Conservation (phyloP, 53 echinoderm and acorn worm species). For the Stichopus horrens region DNA sequence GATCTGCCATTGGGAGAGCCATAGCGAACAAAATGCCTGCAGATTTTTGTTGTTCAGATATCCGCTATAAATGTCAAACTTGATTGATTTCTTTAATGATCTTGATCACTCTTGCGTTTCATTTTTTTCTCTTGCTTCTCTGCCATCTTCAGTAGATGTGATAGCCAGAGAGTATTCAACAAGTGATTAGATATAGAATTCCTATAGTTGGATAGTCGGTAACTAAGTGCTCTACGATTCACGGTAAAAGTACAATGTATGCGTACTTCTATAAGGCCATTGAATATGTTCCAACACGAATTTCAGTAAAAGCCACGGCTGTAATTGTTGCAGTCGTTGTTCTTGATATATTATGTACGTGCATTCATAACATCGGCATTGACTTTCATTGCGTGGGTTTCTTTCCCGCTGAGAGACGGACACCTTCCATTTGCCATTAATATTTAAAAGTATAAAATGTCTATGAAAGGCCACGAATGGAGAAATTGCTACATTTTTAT, state of each 20-base stretch:
- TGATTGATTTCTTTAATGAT: slow-evolving; percentile 35
- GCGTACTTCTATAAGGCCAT: not conserved
- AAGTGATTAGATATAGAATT: slow-evolving; percentile 18
- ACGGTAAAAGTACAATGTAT: slow-evolving; percentile 2
- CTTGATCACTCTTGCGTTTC: slow-evolving; percentile 22
- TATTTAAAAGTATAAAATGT: slow-evolving; percentile 4
- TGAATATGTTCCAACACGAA: slow-evolving; percentile 2
- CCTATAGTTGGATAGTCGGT: not conserved
- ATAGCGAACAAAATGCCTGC: not conserved
- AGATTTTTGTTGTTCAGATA: not conserved
- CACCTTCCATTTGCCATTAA: not conserved
- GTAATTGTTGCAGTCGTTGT: not conserved
- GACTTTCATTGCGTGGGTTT: not conserved
- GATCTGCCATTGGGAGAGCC: not conserved
- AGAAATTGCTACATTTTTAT: not conserved
- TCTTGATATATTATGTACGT: not conserved
- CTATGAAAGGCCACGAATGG: not conserved
- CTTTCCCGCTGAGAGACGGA: not conserved
- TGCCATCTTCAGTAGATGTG: not conserved
- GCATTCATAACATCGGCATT: not conserved
- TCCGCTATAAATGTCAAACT: slow-evolving; percentile 16
- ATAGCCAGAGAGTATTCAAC: slow-evolving; percentile 14
- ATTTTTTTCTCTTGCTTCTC: not conserved
- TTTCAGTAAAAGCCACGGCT: not conserved
- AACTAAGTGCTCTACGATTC: slow-evolving; percentile 3